phyloP scores from a whole-genome alignment of 2,113 vertebrate species.

The Apeltes quadracus region DNA sequence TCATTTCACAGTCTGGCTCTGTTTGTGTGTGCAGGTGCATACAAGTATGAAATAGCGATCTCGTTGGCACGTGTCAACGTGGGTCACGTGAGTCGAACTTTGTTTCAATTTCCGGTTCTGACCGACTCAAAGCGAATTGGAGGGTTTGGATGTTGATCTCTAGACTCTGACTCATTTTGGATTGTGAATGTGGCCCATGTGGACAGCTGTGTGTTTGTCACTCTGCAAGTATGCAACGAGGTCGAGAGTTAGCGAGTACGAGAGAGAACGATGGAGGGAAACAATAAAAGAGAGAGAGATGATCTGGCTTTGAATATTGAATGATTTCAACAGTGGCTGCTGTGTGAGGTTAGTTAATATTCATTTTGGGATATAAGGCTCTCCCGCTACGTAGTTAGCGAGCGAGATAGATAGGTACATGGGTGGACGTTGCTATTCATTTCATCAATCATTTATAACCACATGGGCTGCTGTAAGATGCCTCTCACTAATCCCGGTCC shows the following conservation, averaged over 20 bases:
- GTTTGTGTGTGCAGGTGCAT: background rate
- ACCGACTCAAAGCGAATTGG: background rate
- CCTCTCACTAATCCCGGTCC: slow-evolving; percentile 20
- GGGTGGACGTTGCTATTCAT: slow-evolving; percentile 1
- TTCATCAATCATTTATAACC: slow-evolving; percentile 8
- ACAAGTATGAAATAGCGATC: slow-evolving; percentile 11
- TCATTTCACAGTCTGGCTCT: slow-evolving; percentile 2
- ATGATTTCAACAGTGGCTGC: slow-evolving; percentile 24
- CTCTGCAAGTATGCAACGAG: background rate
- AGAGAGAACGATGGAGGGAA: background rate
- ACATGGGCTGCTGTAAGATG: slow-evolving; percentile 3
- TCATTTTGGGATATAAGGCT: slow-evolving; percentile 5
- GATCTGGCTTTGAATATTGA: slow-evolving; percentile 43
- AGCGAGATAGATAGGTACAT: background rate
- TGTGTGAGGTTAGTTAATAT: slow-evolving; percentile 22
- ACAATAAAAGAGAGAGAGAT: background rate
- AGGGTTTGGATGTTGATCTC: background rate
- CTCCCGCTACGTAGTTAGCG: background rate
- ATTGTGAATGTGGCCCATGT: slow-evolving; percentile 23
- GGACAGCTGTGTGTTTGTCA: slow-evolving; percentile 11
- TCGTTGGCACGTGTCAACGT: slow-evolving; percentile 14
- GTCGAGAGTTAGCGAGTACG: background rate
- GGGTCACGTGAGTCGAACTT: slow-evolving; percentile 25
- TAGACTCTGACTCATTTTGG: slow-evolving; percentile 3
- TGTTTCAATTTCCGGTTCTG: slow-evolving; percentile 14